Conservation (phyloP, 1,140 invertebrate genomes). For the Hyles euphorbiae region DNA sequence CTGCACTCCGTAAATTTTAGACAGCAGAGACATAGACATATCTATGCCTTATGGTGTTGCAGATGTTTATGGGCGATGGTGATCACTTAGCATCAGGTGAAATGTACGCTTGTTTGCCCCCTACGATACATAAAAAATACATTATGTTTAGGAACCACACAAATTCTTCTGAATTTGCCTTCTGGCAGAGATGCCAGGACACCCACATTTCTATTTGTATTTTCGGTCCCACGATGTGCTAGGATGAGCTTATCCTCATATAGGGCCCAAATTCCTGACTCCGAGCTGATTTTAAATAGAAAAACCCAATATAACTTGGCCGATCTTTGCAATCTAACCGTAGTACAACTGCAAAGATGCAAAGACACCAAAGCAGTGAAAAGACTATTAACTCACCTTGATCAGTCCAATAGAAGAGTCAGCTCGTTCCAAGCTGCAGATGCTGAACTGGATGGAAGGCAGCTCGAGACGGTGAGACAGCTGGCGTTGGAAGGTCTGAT, state of each 20-base stretch:
- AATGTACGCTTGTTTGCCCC: no score
- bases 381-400: constrained; percentile 73
- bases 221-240: neutral
- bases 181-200: no score
- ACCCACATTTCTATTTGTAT: neutral
- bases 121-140: neutral
- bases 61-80: no score
- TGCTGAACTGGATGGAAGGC: constrained; percentile 85
- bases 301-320: no score
- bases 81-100: no score
- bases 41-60: neutral
- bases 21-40: no score
- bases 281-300: no score
- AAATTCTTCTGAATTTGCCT: no score
- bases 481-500: constrained; percentile 87
- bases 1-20: no score
- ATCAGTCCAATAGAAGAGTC: constrained; percentile 82
- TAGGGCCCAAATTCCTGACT: neutral
- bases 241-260: no score
- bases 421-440: constrained; percentile 82
- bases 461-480: constrained; percentile 85
- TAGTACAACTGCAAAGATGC: no score
- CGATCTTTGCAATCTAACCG: no score
- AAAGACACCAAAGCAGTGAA: neutral
- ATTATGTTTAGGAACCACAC: neutral